Percentiles rank a stretch among this genome's conserved stretches.
These are phyloP conservation scores for Oscarella lobularis DNA, from an alignment of 37 sponge, comb jelly and placozoan genomes.

Conservation along the genomic window DNA sequence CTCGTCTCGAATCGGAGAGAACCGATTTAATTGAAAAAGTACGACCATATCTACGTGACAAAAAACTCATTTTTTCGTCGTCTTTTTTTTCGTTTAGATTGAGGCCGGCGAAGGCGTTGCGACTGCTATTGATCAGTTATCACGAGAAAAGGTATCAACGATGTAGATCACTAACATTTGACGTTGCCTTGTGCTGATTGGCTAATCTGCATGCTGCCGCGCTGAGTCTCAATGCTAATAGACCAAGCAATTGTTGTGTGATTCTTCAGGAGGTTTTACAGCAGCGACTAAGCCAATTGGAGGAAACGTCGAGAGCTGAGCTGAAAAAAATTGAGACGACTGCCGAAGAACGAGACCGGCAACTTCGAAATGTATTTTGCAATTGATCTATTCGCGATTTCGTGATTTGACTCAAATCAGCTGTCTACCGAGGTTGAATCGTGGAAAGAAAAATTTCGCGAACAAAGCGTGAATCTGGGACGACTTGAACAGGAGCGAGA, in stretches of 20 bases:
- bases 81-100: slow-evolving; percentile 17
- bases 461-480: no score
- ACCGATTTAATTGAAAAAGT: slow-evolving; percentile 29
- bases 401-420: no score
- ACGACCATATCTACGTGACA: not conserved
- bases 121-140: slow-evolving; percentile 52
- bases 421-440: no score
- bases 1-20: slow-evolving; percentile 34
- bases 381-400: no score
- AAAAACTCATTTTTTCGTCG: not conserved
- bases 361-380: not conserved
- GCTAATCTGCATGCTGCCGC: not conserved
- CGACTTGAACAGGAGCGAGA: no score
- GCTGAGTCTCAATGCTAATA: not conserved
- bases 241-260: no score
- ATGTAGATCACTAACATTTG: not conserved
- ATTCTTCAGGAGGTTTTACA: not conserved
- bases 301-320: not conserved
- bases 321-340: not conserved
- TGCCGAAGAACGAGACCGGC: not conserved
- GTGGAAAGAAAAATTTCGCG: no score
- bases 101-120: slow-evolving; percentile 56
- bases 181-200: not conserved
- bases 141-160: slow-evolving; percentile 63
- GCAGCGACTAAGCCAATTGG: not conserved